Conservation (phyloP, 1,140 invertebrate species). For the Oryctes rhinoceros region DNA sequence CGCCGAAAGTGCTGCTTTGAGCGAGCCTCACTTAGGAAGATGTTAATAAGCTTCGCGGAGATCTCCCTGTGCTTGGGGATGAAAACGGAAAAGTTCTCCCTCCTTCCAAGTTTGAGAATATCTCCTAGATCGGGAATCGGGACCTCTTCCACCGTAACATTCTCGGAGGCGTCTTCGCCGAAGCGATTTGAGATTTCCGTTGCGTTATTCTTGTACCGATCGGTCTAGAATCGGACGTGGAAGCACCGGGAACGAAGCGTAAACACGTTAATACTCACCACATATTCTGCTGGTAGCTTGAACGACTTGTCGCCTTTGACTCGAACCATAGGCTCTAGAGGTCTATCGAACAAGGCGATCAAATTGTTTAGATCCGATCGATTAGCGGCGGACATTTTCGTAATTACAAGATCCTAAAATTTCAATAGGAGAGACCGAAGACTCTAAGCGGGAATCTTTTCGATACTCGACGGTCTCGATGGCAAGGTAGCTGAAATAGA, state of each 20-base stretch:
- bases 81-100: conserved; percentile 79
- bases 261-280: neutral
- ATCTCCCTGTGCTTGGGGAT: conserved; percentile 75
- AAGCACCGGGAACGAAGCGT: too few relatives aligned
- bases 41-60: conserved; percentile 74
- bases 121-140: conserved; percentile 73
- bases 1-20: neutral
- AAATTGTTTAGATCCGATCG: conserved; percentile 18
- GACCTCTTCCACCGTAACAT: conserved; percentile 71
- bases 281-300: neutral
- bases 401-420: too few relatives aligned
- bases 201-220: conserved; percentile 66
- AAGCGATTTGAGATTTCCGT: conserved; percentile 67
- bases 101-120: conserved; percentile 71
- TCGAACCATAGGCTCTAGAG: neutral
- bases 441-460: too few relatives aligned
- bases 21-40: conserved; percentile 69
- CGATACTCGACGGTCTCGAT: too few relatives aligned
- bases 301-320: neutral
- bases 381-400: neutral
- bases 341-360: neutral
- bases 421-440: too few relatives aligned
- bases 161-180: conserved; percentile 63
- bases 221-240: neutral
- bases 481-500: too few relatives aligned